Evolutionary conservation across 2,888 invertebrate genomes (phyloP), one percentile per base, ranked within the genome.

Genomic region (Microchrysa polita): DNA sequence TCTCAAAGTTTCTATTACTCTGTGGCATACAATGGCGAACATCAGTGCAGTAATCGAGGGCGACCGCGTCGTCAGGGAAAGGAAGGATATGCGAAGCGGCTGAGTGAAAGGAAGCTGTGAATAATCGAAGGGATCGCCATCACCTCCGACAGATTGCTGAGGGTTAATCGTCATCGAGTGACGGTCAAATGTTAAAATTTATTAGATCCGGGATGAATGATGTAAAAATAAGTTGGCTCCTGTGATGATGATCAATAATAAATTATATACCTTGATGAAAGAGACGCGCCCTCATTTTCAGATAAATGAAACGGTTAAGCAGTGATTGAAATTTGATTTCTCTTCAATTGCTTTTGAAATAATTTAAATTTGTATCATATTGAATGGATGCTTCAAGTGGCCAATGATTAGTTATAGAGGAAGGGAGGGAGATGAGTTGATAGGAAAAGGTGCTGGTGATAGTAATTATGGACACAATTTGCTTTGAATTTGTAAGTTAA

Each of bases 1-100:
- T 69, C 69, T 69, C 69, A 57, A 69, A 69, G 57, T 69, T 69
- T 69, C 55, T 48, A 69, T 55, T 69, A 57, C 69, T 57, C 55
- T 55, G 69, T 44, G 48, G 65, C n/a, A n/a, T 48, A 23, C 20
- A 69, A 57, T 20, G 55, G 14, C 40, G 55, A 18, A 18, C 14
- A 22, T n/a, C 34, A n/a, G 2, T 34, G 10, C 42, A 16, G 40
- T 40, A 22, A 1, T 60, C 20, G 55, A 55, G 23, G 9, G 5
- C 5, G 10, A 18, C 18, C 5, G 16, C n/a, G 10, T 52, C 5
- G n/a, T n/a, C 34, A 34, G 42, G 4, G 16, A 48, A 48, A 48
- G 16, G 48, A 48, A 48, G 14, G 7, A 34, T 34, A 34, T 5
- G 2, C 27, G 27, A 48, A 48, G 16, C 2, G 14, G 48, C 48